Evolutionary conservation across 2,797 vertebrate species (phyloP).

Genomic region (Phalloptychus januarius): DNA sequence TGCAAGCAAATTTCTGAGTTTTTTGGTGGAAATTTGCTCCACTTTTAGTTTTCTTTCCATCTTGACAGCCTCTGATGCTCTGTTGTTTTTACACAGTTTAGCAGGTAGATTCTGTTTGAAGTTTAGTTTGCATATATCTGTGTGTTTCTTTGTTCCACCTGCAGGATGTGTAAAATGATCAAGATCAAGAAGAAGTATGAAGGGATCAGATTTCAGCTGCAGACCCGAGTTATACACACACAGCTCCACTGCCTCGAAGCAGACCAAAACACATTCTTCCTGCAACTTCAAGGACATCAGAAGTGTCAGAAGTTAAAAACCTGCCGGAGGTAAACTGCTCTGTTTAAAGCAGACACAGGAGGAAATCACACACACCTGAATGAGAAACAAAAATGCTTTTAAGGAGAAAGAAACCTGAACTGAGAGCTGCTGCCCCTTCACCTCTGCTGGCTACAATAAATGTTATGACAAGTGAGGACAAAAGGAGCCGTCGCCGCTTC

Average conservation of each 20-base stretch:
- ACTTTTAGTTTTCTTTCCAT: too few species aligned
- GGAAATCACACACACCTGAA: conserved; percentile 13
- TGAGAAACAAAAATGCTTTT: conserved; percentile 42
- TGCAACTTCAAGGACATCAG: conserved; percentile 48
- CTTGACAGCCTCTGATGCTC: too few species aligned
- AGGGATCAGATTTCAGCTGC: conserved; percentile 59
- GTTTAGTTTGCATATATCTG: neutral
- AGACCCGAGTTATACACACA: conserved; percentile 38
- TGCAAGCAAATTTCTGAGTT: too few species aligned
- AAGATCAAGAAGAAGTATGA: conserved; percentile 8
- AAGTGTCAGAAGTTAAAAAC: conserved; percentile 48
- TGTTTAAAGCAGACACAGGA: conserved; percentile 45
- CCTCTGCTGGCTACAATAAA: conserved; percentile 44
- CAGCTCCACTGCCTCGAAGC: neutral
- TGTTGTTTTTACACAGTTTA: neutral
- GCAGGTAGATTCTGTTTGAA: neutral
- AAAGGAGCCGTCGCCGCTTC: conserved; percentile 38
- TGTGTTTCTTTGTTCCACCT: conserved; percentile 40
- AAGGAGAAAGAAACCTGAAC: conserved; percentile 40
- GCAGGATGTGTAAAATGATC: conserved; percentile 44
- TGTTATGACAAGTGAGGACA: conserved; percentile 74
- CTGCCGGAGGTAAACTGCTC: conserved; percentile 38
- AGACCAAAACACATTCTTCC: conserved; percentile 42
- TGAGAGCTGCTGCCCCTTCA: conserved; percentile 32
- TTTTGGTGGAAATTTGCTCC: too few species aligned